Percentiles rank a stretch among this genome's conserved stretches.
phyloP scores from a whole-genome alignment of 2,797 vertebrate genomes.

The Leptodactylus fallax region DNA sequence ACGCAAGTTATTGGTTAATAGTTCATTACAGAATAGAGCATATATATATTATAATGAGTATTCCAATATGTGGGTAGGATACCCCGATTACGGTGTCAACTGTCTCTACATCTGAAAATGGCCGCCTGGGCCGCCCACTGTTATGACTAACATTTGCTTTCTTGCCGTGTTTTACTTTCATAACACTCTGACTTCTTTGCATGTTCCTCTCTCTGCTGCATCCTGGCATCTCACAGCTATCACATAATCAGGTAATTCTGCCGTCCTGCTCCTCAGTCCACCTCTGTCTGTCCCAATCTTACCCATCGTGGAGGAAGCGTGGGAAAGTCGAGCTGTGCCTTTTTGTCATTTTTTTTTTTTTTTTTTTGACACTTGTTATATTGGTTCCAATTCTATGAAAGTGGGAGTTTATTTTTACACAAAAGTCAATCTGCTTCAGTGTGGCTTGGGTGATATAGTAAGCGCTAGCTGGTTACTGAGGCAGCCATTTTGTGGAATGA shows the following conservation, averaged over 20 bases:
- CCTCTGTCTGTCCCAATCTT: slow-evolving; percentile 66
- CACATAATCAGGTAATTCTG: slow-evolving; percentile 99
- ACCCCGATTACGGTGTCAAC: neutral
- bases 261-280: slow-evolving; percentile 69
- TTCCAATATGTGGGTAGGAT: neutral
- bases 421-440: too few relatives aligned
- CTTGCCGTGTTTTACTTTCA: slow-evolving; percentile 65
- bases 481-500: neutral
- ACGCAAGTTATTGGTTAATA: neutral
- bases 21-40: neutral
- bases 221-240: slow-evolving; percentile 99
- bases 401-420: too few relatives aligned
- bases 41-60: neutral
- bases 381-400: too few relatives aligned
- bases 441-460: neutral
- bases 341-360: too few relatives aligned
- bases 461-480: neutral
- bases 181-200: slow-evolving; percentile 82
- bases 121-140: slow-evolving; percentile 11
- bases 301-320: slow-evolving; percentile 48
- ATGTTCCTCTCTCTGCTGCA: slow-evolving; percentile 95
- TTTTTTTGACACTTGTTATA: too few relatives aligned
- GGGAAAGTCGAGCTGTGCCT: neutral
- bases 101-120: slow-evolving; percentile 1
- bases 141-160: slow-evolving; percentile 54